Percentiles rank a stretch among this genome's conserved stretches.
Evolutionary conservation across 2,113 vertebrate genomes (phyloP).

Genomic region (Electrona antarctica): DNA sequence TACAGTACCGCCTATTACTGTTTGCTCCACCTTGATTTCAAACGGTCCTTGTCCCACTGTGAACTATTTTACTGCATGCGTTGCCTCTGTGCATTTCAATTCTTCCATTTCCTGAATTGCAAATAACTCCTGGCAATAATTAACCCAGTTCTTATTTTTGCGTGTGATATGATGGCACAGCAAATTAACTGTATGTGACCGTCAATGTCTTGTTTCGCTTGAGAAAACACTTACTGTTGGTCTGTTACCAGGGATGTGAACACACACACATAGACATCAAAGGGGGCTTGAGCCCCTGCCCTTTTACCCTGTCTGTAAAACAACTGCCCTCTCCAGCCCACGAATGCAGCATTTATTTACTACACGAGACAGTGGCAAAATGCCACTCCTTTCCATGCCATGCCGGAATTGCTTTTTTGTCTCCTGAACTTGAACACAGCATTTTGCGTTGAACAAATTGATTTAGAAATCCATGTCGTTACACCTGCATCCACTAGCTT

Average conservation of each 20-base stretch:
- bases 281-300: too few relatives aligned
- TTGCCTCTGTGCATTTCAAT: constrained; percentile 46
- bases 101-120: constrained; percentile 45
- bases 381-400: too few relatives aligned
- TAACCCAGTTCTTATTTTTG: constrained; percentile 28
- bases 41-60: constrained; percentile 27
- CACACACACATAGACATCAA: too few relatives aligned
- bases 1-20: constrained; percentile 13
- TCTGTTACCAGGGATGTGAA: neutral
- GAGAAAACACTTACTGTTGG: neutral
- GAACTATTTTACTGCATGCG: constrained; percentile 33
- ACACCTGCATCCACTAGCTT: too few relatives aligned
- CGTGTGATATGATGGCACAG: constrained; percentile 21
- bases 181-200: neutral
- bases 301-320: too few relatives aligned
- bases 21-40: constrained; percentile 36
- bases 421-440: too few relatives aligned
- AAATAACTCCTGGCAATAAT: constrained; percentile 48
- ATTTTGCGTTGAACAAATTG: too few relatives aligned
- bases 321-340: too few relatives aligned
- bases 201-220: neutral
- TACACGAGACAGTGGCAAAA: too few relatives aligned
- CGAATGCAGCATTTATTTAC: too few relatives aligned
- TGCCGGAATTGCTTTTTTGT: too few relatives aligned
- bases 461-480: too few relatives aligned